Percentiles rank a stretch among this genome's conserved stretches.
phyloP scores from a whole-genome alignment of 1,140 invertebrate species.

The Galleria mellonella region DNA sequence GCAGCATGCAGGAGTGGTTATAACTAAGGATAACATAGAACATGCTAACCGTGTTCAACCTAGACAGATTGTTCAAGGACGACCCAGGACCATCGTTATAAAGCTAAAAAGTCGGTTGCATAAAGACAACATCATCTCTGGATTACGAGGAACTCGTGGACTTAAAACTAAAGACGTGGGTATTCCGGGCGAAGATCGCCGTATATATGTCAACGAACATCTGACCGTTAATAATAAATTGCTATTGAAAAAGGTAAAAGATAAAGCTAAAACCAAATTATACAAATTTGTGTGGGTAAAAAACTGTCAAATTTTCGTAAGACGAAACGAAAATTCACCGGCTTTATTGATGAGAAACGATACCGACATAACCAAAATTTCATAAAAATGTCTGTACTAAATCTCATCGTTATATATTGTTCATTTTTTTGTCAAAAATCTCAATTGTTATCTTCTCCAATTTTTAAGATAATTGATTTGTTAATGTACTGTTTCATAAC shows the following conservation, averaged over 20 bases:
- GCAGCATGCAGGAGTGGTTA: not conserved
- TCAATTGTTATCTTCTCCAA: no score
- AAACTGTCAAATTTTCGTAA: not conserved
- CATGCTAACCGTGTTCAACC: not conserved
- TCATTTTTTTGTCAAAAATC: no score
- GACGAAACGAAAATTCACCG: not conserved
- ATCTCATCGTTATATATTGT: no score
- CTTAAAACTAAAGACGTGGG: not conserved
- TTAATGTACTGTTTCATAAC: no score
- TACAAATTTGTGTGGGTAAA: conserved; percentile 2
- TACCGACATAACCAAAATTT: no score
- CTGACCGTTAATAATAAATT: not conserved
- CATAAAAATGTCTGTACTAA: no score
- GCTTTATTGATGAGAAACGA: no score
- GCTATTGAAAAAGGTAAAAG: not conserved
- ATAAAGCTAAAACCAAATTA: not conserved
- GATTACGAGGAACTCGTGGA: not conserved
- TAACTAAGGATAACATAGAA: not conserved
- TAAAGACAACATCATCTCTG: conserved; percentile 3
- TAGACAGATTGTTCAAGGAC: not conserved
- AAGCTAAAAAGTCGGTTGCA: not conserved
- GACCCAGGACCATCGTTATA: not conserved
- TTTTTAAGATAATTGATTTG: no score
- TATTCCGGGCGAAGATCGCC: not conserved
- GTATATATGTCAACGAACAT: conserved; percentile 3